Base-by-base conservation (phyloP, 1,140 invertebrate genomes). In the Drosophila punjabiensis region DNA sequence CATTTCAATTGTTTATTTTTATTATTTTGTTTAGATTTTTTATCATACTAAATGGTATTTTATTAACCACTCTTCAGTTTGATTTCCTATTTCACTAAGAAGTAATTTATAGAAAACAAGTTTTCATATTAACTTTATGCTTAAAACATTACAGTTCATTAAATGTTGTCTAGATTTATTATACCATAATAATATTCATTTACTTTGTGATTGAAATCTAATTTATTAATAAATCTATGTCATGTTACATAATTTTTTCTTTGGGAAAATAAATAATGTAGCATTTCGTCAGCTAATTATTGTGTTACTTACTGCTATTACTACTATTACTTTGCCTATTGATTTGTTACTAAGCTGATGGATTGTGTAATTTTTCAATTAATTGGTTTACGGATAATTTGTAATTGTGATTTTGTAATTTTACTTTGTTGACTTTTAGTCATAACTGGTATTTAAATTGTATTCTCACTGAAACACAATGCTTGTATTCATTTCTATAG, bases 371-470 rank as follows among this genome's bases (percentile, higher is more conserved):
- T 32, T n/a, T 39, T 20, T 45, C 6, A 67, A 24, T 5, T 67
- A 53, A 55, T 45, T 45, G 35, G 67, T 18, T 43, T 53, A 53
- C 14, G 61, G 11, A 48, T 43, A 35, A 28, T 66, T 52, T 8
- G 37, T 30, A 52, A 55, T 55, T 66, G 48, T 33, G 53, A 28
- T 55, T 35, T 39, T 33, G 37, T 70, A 65, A 45, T 65, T 33
- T 48, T 70, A n/a, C 33, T 37, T 41, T 10, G 18, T 11, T 18
- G n/a, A 68, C 13, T 20, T 32, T 45, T 30, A 9, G 10, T 24
- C 41, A 18, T 28, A 45, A 30, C 28, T 32, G 20, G 20, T 35
- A 66, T 45, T 60, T 28, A 37, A 63, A 63, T 63, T 35, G 11
- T 16, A 47, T 30, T 30, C n/a, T 3, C 13, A 30, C 2, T 35